Percentiles rank a stretch among this genome's conserved stretches.
phyloP scores from a whole-genome alignment of 1,140 invertebrate genomes.

The Drosophila erecta region DNA sequence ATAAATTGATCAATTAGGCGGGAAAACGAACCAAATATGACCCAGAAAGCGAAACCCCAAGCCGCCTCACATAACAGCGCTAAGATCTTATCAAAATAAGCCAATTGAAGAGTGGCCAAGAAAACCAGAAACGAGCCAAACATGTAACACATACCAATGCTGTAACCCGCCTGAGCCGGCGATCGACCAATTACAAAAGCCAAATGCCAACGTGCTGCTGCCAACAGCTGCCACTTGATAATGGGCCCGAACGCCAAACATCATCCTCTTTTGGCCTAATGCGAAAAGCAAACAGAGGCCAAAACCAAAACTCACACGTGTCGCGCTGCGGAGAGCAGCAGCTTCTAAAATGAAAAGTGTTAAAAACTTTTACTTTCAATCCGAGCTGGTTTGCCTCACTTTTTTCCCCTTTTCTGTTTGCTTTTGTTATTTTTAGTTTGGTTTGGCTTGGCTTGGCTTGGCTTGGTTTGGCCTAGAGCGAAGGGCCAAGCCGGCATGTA shows the following conservation, averaged over 20 bases:
- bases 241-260: constrained; percentile 42
- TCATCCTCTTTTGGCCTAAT: constrained; percentile 62
- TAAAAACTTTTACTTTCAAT: constrained; percentile 59
- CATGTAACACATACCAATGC: constrained; percentile 34
- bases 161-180: constrained; percentile 1
- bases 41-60: constrained; percentile 27
- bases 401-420: not conserved
- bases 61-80: constrained; percentile 14
- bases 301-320: constrained; percentile 34
- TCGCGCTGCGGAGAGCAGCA: constrained; percentile 14
- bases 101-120: constrained; percentile 23
- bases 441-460: not conserved
- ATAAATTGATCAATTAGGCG: not conserved
- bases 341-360: constrained; percentile 82
- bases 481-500: constrained; percentile 56
- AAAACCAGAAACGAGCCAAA: constrained; percentile 27
- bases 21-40: constrained; percentile 22
- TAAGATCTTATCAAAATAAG: constrained; percentile 51
- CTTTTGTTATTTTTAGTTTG: not conserved
- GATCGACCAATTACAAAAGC: constrained; percentile 29
- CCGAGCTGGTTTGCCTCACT: not conserved
- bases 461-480: constrained; percentile 27
- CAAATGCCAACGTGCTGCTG: constrained; percentile 47
- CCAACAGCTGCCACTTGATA: constrained; percentile 63
- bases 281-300: constrained; percentile 71